Evolutionary conservation across 2,888 invertebrate species (phyloP).

Genomic region (Leptura quadrifasciata): DNA sequence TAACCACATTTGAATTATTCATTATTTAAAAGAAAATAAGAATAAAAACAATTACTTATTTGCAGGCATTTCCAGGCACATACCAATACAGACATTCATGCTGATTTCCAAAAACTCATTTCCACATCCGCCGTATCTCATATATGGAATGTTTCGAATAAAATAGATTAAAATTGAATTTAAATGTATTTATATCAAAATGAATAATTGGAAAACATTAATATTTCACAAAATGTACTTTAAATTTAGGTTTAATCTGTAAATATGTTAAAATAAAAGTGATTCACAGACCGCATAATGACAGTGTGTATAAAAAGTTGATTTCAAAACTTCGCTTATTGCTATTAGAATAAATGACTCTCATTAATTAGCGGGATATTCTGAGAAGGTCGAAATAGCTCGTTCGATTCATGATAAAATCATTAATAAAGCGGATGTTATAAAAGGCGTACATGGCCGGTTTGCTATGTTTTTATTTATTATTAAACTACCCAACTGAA

Average conservation of each 20-base stretch:
- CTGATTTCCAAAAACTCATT: constrained; percentile 56
- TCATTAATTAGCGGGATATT: constrained; percentile 51
- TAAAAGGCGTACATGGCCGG: background rate
- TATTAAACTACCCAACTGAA: no score
- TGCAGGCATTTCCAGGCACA: background rate
- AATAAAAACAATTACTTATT: constrained; percentile 5
- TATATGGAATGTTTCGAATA: constrained; percentile 34
- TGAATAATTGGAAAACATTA: constrained; percentile 52
- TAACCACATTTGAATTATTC: constrained; percentile 34
- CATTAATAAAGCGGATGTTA: background rate
- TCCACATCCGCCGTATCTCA: constrained; percentile 55
- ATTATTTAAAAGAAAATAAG: constrained; percentile 31
- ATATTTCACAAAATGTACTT: constrained; percentile 46
- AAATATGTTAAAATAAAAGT: constrained; percentile 45
- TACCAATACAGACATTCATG: constrained; percentile 9
- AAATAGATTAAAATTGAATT: constrained; percentile 45
- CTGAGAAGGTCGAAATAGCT: constrained; percentile 44
- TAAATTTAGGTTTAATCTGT: constrained; percentile 43
- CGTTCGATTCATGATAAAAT: constrained; percentile 8
- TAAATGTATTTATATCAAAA: constrained; percentile 46
- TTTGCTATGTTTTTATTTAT: background rate
- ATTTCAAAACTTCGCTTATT: constrained; percentile 26
- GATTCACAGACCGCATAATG: constrained; percentile 58
- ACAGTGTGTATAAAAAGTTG: constrained; percentile 31
- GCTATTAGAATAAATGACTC: constrained; percentile 53